These are phyloP conservation scores for Porphyrio hochstetteri DNA, from an alignment of 2,113 vertebrate species.

Conservation along the genomic window DNA sequence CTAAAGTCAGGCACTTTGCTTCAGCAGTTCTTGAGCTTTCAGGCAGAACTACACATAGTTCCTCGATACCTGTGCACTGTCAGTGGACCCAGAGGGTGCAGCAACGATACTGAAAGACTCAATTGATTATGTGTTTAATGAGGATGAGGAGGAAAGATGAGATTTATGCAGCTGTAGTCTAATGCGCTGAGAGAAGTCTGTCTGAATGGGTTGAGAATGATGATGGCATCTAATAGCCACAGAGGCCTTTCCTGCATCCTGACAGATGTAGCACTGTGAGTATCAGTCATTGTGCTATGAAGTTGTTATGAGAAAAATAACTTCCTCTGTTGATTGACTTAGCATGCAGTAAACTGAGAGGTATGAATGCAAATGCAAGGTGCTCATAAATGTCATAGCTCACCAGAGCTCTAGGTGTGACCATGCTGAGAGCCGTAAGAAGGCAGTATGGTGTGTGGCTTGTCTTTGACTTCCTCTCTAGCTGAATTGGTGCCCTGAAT, in stretches of 20 bases:
- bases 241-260: conserved; percentile 50
- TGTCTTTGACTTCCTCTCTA: neutral
- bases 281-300: conserved; percentile 29
- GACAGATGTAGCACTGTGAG: neutral
- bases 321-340: conserved; percentile 52
- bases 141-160: neutral
- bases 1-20: neutral
- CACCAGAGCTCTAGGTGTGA: neutral
- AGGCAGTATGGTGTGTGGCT: neutral
- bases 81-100: neutral
- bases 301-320: conserved; percentile 49
- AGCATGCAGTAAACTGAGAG: neutral
- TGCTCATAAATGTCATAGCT: neutral
- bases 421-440: neutral
- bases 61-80: neutral
- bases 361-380: neutral
- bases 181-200: neutral
- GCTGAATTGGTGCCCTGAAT: neutral
- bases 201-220: conserved; percentile 7
- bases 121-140: neutral
- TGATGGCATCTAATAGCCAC: conserved; percentile 24
- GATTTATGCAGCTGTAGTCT: neutral
- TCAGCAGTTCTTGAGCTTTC: neutral
- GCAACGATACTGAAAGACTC: neutral
- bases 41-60: neutral